Base-by-base conservation (phyloP, 1,140 invertebrate species). In the Dendroctonus ponderosae region DNA sequence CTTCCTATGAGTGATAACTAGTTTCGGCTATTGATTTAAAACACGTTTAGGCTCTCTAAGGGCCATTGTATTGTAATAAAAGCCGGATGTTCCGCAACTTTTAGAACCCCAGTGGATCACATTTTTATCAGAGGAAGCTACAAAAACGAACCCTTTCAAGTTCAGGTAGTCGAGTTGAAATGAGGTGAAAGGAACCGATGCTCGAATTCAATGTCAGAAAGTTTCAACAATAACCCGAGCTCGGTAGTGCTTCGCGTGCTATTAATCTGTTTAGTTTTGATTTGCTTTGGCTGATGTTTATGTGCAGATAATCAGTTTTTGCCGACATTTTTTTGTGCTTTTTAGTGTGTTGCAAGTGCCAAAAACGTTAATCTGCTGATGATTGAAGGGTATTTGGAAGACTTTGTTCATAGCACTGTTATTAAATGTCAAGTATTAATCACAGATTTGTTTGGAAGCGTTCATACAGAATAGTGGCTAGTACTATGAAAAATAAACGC, bases 121-220 rank as follows among this genome's bases (percentile, higher is more conserved):
- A 26, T 26, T 26, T 26, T 26, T 26, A 26, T 26, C 26, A 26
- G 26, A 26, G 26, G 26, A 26, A 26, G 26, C 26, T 26, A 26
- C 26, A 26, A 26, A n/a, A n/a, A n/a, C n/a, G n/a, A n/a, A 3
- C 26, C 26, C 26, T 26, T 26, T 26, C 26, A 26, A 26, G 26
- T 26, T 26, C 26, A 26, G 26, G 26, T 26, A 26, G 26, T 26
- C 26, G 26, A 26, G 26, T 3, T 26, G 26, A 26, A 26, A 26
- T 26, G 26, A 41, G 54, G 54, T 58, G 54, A 58, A 58, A 58
- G 54, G 54, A 54, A 54, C 11, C 39, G 12, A 44, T 40, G 54
- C 54, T 40, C 54, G 54, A 40, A 42, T 58, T 53, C 54, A 58
- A 58, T 58, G 54, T 58, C 54, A 40, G 42, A 58, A 58, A 42